Evolutionary conservation across 2,888 invertebrate species (phyloP), one percentile per base, ranked within the genome.

Genomic region (Diarsia dahlii): DNA sequence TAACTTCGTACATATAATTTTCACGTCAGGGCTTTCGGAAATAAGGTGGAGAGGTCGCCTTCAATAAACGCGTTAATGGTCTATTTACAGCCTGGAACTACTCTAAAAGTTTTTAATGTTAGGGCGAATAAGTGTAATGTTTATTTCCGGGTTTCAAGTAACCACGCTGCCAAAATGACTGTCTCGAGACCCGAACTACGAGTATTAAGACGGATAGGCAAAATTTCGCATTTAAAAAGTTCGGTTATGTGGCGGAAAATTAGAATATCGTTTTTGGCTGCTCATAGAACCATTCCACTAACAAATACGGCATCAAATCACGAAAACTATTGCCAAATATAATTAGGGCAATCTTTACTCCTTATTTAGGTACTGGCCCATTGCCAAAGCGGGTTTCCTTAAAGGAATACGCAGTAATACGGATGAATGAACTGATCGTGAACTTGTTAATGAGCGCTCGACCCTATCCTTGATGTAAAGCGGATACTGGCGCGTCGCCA

Each of bases 371-470:
- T 12, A 34, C 12, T 79, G 83, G 74, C 76, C 18, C 10, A 45
- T 54, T 60, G 62, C 72, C 84, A 85, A 60, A 58, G 10, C 58
- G 9, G 13, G 52, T 50, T 72, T 66, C 10, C 58, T 73, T 52
- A 46, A 34, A 62, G 28, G 34, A 76, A 84, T 48, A 65, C 34
- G 15, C 46, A 45, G 52, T 74, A 34, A 58, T 71, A 62, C 64
- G 60, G 64, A 63, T 83, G 65, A 81, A 77, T 62, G 77, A 73
- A 71, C 73, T 82, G 71, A 65, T 77, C 65, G 20, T 85, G 82
- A 74, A 85, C 82, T 85, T 77, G 71, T 58, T 83, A 85, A 81
- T 85, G 65, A 85, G 62, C 34, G 48, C 39, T 58, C 48, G 65
- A 82, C 39, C 52, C 68, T 73, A 69, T 69, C 63, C 48, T 65